A percentile compares a stretch with the other conserved stretches of the same genome.
Conservation (phyloP, 2,113 vertebrate species). For the Chloropsis cyanopogon region DNA sequence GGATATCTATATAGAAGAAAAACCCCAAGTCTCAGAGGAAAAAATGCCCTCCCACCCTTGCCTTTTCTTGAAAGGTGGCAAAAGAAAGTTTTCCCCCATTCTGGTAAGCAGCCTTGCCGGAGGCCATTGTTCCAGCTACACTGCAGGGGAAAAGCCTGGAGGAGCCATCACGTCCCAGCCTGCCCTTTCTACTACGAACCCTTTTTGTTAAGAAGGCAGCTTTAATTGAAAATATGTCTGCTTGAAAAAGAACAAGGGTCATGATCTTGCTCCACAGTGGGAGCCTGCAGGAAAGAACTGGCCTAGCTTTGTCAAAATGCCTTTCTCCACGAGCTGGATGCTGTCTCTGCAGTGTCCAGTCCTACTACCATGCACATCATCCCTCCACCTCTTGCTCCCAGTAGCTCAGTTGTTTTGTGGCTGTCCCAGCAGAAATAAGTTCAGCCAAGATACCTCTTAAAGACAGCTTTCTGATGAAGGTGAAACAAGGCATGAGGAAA, state of each 20-base stretch:
- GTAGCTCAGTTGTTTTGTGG: not conserved
- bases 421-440: not conserved
- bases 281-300: not conserved
- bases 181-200: constrained; percentile 8
- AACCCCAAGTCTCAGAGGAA: not conserved
- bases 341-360: not conserved
- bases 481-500: not conserved
- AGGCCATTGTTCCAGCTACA: constrained; percentile 2
- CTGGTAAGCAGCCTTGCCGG: not conserved
- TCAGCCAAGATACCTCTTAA: not conserved
- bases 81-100: not conserved
- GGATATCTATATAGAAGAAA: not conserved
- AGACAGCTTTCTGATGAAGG: not conserved
- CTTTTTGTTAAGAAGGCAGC: not conserved
- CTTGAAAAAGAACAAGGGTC: constrained; percentile 32
- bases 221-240: constrained; percentile 53
- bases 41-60: not conserved
- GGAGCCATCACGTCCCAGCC: not conserved
- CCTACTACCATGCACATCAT: not conserved
- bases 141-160: not conserved
- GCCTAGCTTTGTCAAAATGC: not conserved
- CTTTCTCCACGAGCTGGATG: not conserved
- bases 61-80: not conserved
- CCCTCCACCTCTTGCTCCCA: not conserved
- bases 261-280: constrained; percentile 16